Base-by-base conservation (phyloP, 2,113 vertebrate species). In the Scomber colias region DNA sequence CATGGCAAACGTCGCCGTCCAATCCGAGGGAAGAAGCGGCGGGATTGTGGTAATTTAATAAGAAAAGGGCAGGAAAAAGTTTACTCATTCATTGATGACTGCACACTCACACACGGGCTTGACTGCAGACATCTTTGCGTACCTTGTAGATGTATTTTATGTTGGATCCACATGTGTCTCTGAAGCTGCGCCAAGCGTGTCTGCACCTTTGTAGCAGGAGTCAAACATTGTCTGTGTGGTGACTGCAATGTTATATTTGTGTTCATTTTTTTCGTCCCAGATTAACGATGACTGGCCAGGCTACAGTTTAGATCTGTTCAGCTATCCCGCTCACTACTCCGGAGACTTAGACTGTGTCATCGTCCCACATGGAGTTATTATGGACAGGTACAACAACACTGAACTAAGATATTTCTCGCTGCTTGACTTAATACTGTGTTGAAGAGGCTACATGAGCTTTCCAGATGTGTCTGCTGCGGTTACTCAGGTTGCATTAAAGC, bases 361-460 rank as follows among this genome's bases (percentile, higher is more conserved):
- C 75, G 95, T 98, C 66, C 97, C 97, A 3, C 96, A 98, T 0
- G 96, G 97, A 64, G 94, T 98, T 84, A 96, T 97, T 71, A 96
- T 98, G 92, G 96, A 97, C 95, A 96, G 97, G 97, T 98, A 93
- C 57, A 19, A n/a, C 11, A 16, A 12, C 19, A 11, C 27, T 40
- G 24, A 49, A 17, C 27, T 49, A 27, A 27, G 24, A 27, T 27
- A 16, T 61, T 54, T 54, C 45, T 27, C 24, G 30, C 50, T 12
- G 24, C 1, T 3, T 21, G 7, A 45, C 24, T 21, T 21, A 62
- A 14, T 8, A 9, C 17, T 10, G 16, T 40, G 11, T 30, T 15
- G 30, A 59, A 15, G 35, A 40, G 35, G 8, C 35, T 40, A 9
- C 35, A 40, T 15, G 19, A 45, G 48, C 16, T 14, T 1, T 14